Conservation (phyloP, 2,797 vertebrate genomes). For the Petrocephalus schoutedeni region DNA sequence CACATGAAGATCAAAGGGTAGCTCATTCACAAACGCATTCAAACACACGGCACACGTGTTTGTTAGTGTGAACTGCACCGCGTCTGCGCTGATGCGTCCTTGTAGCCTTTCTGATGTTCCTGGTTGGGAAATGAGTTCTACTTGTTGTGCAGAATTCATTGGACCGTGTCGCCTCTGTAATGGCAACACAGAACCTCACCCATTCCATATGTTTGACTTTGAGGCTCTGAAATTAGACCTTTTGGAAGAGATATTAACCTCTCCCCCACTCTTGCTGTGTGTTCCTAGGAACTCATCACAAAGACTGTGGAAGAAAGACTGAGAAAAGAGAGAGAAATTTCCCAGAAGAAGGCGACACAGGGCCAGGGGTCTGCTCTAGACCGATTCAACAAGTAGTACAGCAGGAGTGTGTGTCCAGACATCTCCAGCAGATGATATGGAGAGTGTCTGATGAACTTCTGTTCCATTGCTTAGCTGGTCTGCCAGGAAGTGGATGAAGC, state of each 20-base stretch:
- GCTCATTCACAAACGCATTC: not conserved
- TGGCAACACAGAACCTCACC: not conserved
- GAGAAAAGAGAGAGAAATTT: slow-evolving; percentile 43
- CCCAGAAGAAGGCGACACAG: slow-evolving; percentile 29
- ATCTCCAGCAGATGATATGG: not conserved
- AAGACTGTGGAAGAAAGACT: slow-evolving; percentile 54
- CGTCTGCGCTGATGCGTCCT: not conserved
- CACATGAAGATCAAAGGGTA: slow-evolving; percentile 73
- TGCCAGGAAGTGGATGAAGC: not conserved
- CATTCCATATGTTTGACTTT: not conserved
- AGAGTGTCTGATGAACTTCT: not conserved
- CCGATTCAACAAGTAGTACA: slow-evolving; percentile 68
- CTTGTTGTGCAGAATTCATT: not conserved
- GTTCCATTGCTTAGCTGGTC: not conserved
- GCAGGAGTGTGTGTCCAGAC: not conserved
- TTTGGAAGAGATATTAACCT: not conserved
- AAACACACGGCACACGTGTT: not conserved
- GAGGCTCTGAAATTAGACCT: not conserved
- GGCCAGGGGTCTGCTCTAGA: slow-evolving; percentile 63
- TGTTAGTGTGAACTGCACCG: not conserved
- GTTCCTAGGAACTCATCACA: slow-evolving; percentile 62
- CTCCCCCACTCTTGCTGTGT: not conserved
- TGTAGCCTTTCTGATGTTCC: not conserved
- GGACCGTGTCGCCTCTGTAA: not conserved
- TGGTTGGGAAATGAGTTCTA: not conserved